Percentiles rank a stretch among this genome's conserved stretches.
phyloP scores from a whole-genome alignment of 1,140 invertebrate genomes.

The Orchestia grillus region DNA sequence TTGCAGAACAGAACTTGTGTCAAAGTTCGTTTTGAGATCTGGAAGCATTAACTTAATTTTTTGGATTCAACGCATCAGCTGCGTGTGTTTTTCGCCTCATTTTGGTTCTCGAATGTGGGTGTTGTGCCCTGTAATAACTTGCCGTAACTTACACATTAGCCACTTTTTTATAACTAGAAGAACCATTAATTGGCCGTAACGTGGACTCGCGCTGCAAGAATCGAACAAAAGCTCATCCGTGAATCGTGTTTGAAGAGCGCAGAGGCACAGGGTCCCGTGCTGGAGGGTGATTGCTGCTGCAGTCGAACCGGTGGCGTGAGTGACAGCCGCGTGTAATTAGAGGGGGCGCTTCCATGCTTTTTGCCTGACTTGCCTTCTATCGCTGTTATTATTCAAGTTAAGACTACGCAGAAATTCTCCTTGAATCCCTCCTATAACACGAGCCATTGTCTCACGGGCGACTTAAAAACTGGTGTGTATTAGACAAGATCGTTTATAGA shows the following conservation, averaged over 20 bases:
- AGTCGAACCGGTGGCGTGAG: neutral
- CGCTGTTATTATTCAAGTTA: slow-evolving; percentile 40
- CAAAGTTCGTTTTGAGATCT: neutral
- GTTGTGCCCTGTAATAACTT: neutral
- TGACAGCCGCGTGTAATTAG: slow-evolving; percentile 49
- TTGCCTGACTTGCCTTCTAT: slow-evolving; percentile 50
- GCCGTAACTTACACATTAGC: neutral
- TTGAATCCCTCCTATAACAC: neutral
- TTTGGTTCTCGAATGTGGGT: neutral
- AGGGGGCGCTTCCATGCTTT: slow-evolving; percentile 43
- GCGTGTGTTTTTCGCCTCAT: neutral
- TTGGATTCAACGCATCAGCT: neutral
- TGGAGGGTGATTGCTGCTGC: neutral
- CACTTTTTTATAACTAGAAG: neutral
- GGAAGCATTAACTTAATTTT: neutral
- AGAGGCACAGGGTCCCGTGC: neutral
- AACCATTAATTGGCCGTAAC: neutral
- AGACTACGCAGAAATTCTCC: slow-evolving; percentile 21
- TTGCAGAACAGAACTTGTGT: neutral
- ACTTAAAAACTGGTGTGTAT: neutral
- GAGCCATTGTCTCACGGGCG: neutral
- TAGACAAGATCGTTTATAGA: neutral
- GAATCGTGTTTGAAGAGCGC: neutral
- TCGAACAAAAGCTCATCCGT: neutral
- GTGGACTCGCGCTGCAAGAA: neutral